Evolutionary conservation across 2,113 vertebrate species (phyloP).

Genomic region (Alexandromys fortis): DNA sequence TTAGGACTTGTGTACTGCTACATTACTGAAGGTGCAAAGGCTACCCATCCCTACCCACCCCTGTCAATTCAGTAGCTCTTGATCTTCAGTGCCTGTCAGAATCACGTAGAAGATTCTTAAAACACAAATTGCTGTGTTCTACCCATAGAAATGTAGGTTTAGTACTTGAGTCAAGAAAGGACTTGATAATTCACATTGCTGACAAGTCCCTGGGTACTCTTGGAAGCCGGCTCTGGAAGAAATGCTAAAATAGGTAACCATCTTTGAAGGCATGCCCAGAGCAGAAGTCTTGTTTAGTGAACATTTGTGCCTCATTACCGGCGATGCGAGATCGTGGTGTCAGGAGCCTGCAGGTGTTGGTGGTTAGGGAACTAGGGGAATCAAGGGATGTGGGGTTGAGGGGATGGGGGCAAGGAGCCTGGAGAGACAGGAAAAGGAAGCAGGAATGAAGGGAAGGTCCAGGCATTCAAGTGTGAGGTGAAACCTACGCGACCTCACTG

Average conservation of each 20-base stretch:
- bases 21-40: not conserved
- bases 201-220: not conserved
- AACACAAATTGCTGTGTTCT: not conserved
- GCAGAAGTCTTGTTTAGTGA: not conserved
- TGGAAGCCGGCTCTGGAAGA: not conserved
- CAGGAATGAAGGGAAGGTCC: slow-evolving; percentile 3
- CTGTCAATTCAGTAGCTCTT: not conserved
- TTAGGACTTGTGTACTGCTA: not conserved
- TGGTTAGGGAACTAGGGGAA: not conserved
- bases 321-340: not conserved
- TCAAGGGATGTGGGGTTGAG: not conserved
- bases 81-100: not conserved
- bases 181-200: slow-evolving; percentile 16
- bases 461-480: slow-evolving; percentile 43
- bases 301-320: not conserved
- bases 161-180: not conserved
- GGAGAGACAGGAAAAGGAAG: slow-evolving; percentile 14
- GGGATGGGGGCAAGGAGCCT: not conserved
- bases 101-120: not conserved
- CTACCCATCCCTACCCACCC: no score
- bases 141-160: not conserved
- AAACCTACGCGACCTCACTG: not conserved
- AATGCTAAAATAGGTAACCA: not conserved
- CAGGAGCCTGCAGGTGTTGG: not conserved
- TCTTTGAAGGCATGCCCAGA: not conserved